Evolutionary conservation across 2,797 vertebrate species (phyloP), one percentile per base, ranked within the genome.

Genomic region (Microchirus variegatus): DNA sequence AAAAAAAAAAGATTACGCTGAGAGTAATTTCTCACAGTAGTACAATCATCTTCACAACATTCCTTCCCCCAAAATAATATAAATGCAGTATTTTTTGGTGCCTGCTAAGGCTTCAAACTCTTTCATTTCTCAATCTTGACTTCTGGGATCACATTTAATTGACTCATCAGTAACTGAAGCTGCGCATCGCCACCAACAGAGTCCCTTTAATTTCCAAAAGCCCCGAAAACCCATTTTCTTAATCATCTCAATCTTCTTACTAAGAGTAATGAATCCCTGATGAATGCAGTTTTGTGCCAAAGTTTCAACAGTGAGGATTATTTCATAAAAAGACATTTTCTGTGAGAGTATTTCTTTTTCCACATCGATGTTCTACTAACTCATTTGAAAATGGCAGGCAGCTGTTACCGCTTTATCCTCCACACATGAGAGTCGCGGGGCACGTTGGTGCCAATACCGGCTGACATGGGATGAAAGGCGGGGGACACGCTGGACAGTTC

Each of bases 181-280:
- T 12, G 46, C 17, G 26, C 14, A 59, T 59, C 18, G 14, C 14
- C 36, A 49, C 13, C 44, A 58, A 38, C 44, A 40, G 45, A 59
- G 56, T 16, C 35, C 13, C 45, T 22, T 40, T 48, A 48, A 53
- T 53, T 53, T 53, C 17, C 36, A 53, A 19, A 17, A 12, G 16
- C 51, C 35, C 36, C 5, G 16, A 53, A 53, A 53, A 40, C 35
- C 51, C 35, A 53, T 53, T 53, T 48, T 47, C 45, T 40, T 18
- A 59, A 48, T 59, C 44, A 62, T 51, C 36, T 47, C 16, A 57
- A 52, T 59, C 45, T 40, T 22, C 35, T n/a, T 4, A 48, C 18
- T 41, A 16, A 38, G 36, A 59, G 45, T 48, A 59, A 59, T 40
- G 36, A 17, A 48, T 59, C 56, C 36, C 36, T 40, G 9, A 17